These are phyloP conservation scores for Oplegnathus fasciatus DNA, from an alignment of 2,113 vertebrate species.

Conservation along the genomic window DNA sequence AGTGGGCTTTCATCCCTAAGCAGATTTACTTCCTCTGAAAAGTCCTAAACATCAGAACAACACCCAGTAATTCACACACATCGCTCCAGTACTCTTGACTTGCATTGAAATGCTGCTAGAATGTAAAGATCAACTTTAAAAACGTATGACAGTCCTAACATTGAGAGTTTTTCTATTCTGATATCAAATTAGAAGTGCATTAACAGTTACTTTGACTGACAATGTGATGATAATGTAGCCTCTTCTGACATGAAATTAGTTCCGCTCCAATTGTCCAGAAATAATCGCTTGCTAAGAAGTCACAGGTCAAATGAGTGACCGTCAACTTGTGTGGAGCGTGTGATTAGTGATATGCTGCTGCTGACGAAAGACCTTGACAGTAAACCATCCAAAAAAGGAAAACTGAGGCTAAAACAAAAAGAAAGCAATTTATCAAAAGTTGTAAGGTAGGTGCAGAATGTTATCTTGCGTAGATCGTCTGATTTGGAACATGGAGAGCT, in stretches of 20 bases:
- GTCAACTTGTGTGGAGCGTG: conserved; percentile 47
- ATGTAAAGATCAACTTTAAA: background rate
- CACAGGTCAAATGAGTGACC: conserved; percentile 72
- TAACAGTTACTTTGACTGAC: background rate
- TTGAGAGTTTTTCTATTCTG: background rate
- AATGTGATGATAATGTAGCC: background rate
- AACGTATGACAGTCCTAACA: background rate
- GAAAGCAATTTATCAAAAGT: background rate
- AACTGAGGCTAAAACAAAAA: background rate
- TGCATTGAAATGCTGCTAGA: conserved; percentile 6
- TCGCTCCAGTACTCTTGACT: conserved; percentile 12
- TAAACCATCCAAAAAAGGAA: background rate
- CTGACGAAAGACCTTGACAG: background rate
- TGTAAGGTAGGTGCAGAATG: background rate
- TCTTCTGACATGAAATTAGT: background rate
- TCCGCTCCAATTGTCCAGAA: conserved; percentile 51
- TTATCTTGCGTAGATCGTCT: background rate
- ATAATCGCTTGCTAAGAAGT: conserved; percentile 43
- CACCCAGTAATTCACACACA: conserved; percentile 36
- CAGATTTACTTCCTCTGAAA: conserved; percentile 71
- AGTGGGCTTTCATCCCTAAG: conserved; percentile 69
- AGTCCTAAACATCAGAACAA: conserved; percentile 49
- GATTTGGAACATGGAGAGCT: background rate
- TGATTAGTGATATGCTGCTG: conserved; percentile 30
- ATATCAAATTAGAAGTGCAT: background rate